A percentile compares a stretch with the other conserved stretches of the same genome.
phyloP scores from a whole-genome alignment of 2,797 vertebrate genomes.

The Chaetodon trifasciatus region DNA sequence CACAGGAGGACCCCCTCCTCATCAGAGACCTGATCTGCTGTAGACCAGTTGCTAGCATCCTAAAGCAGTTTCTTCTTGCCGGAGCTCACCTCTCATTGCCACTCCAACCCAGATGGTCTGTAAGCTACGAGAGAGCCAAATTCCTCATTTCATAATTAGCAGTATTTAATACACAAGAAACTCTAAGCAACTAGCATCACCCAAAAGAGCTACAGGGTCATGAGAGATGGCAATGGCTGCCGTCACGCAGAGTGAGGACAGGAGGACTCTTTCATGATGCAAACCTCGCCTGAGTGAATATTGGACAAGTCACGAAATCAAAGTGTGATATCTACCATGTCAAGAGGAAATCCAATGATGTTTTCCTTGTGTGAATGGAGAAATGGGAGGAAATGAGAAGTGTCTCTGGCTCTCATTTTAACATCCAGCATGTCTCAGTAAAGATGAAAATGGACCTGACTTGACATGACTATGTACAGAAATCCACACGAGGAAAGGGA shows the following conservation, averaged over 20 bases:
- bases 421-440: slow-evolving; percentile 29
- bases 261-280: slow-evolving; percentile 27
- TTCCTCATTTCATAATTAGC: slow-evolving; percentile 62
- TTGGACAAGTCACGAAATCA: slow-evolving; percentile 35
- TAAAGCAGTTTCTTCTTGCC: slow-evolving; percentile 30
- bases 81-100: slow-evolving; percentile 30
- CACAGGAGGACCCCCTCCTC: slow-evolving; percentile 36
- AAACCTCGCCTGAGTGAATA: slow-evolving; percentile 48
- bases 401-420: slow-evolving; percentile 21
- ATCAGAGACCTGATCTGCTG: slow-evolving; percentile 59
- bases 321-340: slow-evolving; percentile 42
- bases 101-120: slow-evolving; percentile 48
- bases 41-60: slow-evolving; percentile 60
- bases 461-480: slow-evolving; percentile 8
- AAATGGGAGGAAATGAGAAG: slow-evolving; percentile 58
- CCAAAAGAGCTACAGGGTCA: slow-evolving; percentile 33
- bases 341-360: slow-evolving; percentile 63
- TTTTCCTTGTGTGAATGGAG: slow-evolving; percentile 27
- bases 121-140: slow-evolving; percentile 39
- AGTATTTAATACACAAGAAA: slow-evolving; percentile 51
- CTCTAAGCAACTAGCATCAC: slow-evolving; percentile 37
- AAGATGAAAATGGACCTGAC: slow-evolving; percentile 26
- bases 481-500: slow-evolving; percentile 8
- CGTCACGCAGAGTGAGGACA: slow-evolving; percentile 10
- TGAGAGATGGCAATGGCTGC: slow-evolving; percentile 13